A percentile compares a stretch with the other conserved stretches of the same genome.
Evolutionary conservation across 2,113 vertebrate genomes (phyloP).

Genomic region (Oryzias woworae): DNA sequence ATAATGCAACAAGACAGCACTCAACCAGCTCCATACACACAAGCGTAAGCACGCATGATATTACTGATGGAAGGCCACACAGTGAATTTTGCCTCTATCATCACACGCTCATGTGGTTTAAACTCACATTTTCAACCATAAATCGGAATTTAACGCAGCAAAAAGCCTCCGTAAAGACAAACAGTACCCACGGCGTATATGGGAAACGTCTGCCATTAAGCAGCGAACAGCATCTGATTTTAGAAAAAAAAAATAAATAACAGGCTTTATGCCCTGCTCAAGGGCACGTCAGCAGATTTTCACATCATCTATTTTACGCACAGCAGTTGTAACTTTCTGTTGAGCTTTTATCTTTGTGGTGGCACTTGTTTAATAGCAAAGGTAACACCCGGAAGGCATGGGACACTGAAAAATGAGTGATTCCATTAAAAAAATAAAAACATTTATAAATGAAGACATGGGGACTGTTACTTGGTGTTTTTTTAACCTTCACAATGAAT

Average conservation of each 20-base stretch:
- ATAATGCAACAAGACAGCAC: slow-evolving; percentile 9
- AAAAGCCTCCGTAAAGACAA: too few species aligned
- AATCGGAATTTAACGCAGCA: slow-evolving; percentile 20
- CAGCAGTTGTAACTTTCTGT: slow-evolving; percentile 1
- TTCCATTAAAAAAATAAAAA: too few species aligned
- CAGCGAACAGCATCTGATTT: too few species aligned
- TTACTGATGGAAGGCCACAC: slow-evolving; percentile 35
- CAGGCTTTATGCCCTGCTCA: not conserved
- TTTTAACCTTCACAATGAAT: too few species aligned
- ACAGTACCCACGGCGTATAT: too few species aligned
- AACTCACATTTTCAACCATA: slow-evolving; percentile 11
- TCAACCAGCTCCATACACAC: not conserved
- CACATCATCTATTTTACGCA: not conserved
- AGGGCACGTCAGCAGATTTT: not conserved
- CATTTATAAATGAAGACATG: too few species aligned
- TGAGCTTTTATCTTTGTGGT: too few species aligned
- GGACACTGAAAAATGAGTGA: too few species aligned
- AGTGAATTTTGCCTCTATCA: slow-evolving; percentile 21
- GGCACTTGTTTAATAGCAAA: too few species aligned
- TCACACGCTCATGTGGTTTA: slow-evolving; percentile 6
- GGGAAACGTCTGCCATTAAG: not conserved
- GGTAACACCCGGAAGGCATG: too few species aligned
- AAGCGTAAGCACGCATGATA: slow-evolving; percentile 22
- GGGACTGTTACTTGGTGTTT: too few species aligned
- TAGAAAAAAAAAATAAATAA: not conserved